Base-by-base conservation (phyloP, 2,113 vertebrate species). In the Procapra przewalskii region DNA sequence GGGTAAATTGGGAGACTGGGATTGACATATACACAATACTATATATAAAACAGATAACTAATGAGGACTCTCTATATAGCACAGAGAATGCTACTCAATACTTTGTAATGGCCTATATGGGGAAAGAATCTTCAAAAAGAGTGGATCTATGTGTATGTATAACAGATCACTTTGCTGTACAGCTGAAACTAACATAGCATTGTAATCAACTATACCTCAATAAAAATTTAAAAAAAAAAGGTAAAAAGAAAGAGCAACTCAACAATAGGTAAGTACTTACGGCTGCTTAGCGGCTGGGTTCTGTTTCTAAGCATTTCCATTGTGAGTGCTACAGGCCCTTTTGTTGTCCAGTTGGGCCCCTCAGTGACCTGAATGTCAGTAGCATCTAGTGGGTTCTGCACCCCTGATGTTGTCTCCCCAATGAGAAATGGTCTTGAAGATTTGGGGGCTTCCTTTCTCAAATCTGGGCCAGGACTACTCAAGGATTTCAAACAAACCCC, bases 401-500 rank as follows among this genome's bases (percentile, higher is more conserved):
- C 79, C 64, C 36, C 55, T 94, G 93, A 60, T 21, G 27, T 59
- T 19, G 21, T 85, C 89, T 98, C 90, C 90, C n/a, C 27, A 31
- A 77, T 54, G 15, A 95, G 64, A 97, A 98, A 85, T 55, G 79
- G 79, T 93, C 93, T 77, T 87, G 40, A 59, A 91, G 82, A 75
- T 52, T 67, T 50, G 40, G 97, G 59, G 85, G 48, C n/a, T 91
- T 88, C 62, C 15, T 43, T 55, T 64, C 79, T 91, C 29, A 25
- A 90, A 85, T 54, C 6, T 52, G 54, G 45, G 90, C 36, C 88
- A 93, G 79, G 60, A 10, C 81, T 67, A 48, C 40, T 33, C 55
- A 94, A 67, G 1, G 40, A 96, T 96, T 95, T 97, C 96, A 96
- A 87, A 77, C 43, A 31, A 86, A 91, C 79, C 27, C 45, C n/a